Base-by-base conservation (phyloP, 2,888 invertebrate species). In the Galeopsomyia nigrocyanea region DNA sequence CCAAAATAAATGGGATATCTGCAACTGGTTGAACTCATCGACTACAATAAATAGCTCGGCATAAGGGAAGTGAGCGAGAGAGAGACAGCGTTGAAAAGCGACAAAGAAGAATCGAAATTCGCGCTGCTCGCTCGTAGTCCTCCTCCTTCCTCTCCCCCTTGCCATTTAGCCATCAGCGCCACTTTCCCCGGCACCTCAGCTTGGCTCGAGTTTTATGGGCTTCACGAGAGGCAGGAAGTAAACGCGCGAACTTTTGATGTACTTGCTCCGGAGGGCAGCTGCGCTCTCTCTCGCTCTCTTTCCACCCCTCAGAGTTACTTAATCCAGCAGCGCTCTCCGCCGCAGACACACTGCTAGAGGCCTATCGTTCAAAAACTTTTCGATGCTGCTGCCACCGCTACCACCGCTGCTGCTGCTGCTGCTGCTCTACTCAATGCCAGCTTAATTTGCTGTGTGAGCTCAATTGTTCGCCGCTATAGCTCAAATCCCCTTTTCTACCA, bases 241-340 rank as follows among this genome's bases (percentile, higher is more conserved):
- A 60, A 79, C 78, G 78, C 78, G 78, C 77, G 75, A 82, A 82
- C 80, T 82, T 82, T 82, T 80, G 79, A 82, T 80, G 81, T 79
- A 81, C 79, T 80, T 79, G 75, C 76, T 76, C 75, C 56, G 75
- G 65, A 71, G 73, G 75, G 78, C 79, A 78, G 79, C 79, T 77
- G 79, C 76, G 76, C 73, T 19, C 77, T 39, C 39, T 39, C 39
- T 39, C 39, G 2, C 39, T 39, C 10, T 13, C 39, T 39, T 39
- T 39, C 39, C 39, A 39, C 39, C 39, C 39, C 39, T 39, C 26
- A 10, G 78, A 78, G 77, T 79, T 79, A 79, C 79, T 79, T 79
- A 76, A 77, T 76, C 75, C n/a, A 46, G 26, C 39, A 10, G 39
- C 39, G 39, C 39, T 19, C 55, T 57, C 68, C 69, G 60, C 70